A percentile compares a stretch with the other conserved stretches of the same genome.
Conservation (phyloP, 2,113 vertebrate genomes). For the Athene noctua region DNA sequence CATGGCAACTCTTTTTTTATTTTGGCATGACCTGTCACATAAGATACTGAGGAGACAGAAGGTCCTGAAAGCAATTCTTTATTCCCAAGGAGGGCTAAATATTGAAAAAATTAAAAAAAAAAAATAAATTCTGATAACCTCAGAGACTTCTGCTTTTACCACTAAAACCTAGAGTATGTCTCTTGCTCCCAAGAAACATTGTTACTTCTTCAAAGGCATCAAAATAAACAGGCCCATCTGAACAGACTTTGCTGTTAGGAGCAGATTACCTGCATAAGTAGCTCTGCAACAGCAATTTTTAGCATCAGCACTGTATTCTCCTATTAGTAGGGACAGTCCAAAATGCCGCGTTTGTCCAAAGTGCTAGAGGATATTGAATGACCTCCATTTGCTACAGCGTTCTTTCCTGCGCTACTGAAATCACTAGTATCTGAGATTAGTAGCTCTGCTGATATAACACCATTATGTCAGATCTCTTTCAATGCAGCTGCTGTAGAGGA, state of each 20-base stretch:
- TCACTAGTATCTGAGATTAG: not conserved
- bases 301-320: not conserved
- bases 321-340: not conserved
- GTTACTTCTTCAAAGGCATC: not conserved
- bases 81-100: not conserved
- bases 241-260: not conserved
- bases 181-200: not conserved
- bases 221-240: not conserved
- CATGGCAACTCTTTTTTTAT: not conserved
- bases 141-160: not conserved
- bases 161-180: not conserved
- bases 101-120: not conserved
- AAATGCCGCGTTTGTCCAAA: not conserved
- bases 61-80: not conserved
- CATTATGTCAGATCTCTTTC: constrained; percentile 23
- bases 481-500: not conserved
- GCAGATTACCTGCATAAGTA: not conserved
- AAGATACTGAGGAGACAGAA: not conserved
- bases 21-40: not conserved
- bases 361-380: not conserved
- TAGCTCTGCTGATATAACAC: not conserved
- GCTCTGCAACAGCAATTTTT: not conserved
- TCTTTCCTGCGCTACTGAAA: not conserved
- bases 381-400: not conserved
- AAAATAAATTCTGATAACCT: not conserved